Base-by-base conservation (phyloP, 2,888 invertebrate genomes). In the Campoplex capitator region DNA sequence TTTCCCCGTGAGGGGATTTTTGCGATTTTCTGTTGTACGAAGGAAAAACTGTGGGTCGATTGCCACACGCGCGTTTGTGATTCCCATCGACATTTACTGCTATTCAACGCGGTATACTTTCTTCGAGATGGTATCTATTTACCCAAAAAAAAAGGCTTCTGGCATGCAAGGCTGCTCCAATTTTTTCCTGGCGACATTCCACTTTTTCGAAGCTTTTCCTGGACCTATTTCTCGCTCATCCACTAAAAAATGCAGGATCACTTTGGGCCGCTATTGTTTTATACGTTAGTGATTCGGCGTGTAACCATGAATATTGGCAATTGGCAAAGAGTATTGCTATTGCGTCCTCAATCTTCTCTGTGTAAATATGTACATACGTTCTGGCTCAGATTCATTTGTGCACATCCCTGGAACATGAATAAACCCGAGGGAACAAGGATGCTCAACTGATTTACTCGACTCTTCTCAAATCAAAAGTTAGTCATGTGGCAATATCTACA, bases 401-500 rank as follows among this genome's bases (percentile, higher is more conserved):
- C 45, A 70, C 23, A 70, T 23, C 18, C 16, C 18, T 38, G 35
- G 35, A 73, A 54, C n/a, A 51, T 16, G 11, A 48, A 74, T 16
- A 56, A 7, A 23, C 51, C 38, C 13, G 74, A 42, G 23, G 42
- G 42, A 42, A 42, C 4, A 58, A 56, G 28, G 65, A 48, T 48
- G 48, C 35, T 32, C 48, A 32, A 65, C 48, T 18, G 78, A 78
- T 68, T 42, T 68, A 54, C 48, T 42, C 16, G 11, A 65, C 35
- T 45, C 32, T 51, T 45, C 48, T 32, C 42, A 18, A 68, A 78
- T 32, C 23, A 38, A 68, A 51, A 51, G 51, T 54, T 42, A 28
- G 28, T 56, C 73, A 62, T 70, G 74, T 75, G 78, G 82, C 51
- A 82, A 85, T 68, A 85, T 83, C 85, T 82, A 82, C 81, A 78